Conservation (phyloP, 1,140 invertebrate species). For the Drosophila cardini region DNA sequence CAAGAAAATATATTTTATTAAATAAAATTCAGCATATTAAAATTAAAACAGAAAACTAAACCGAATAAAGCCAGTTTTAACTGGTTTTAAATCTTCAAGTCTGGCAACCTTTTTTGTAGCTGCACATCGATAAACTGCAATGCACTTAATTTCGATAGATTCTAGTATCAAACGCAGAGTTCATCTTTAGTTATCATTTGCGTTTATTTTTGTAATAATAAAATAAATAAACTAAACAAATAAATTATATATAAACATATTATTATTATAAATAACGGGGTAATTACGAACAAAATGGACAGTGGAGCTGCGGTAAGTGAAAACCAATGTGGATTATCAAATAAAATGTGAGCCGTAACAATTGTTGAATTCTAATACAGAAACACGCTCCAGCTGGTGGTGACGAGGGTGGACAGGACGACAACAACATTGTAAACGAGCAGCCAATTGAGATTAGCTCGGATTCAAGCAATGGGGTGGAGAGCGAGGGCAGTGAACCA, state of each 20-base stretch:
- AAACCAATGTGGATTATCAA: not conserved
- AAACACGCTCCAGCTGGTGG: conserved; percentile 31
- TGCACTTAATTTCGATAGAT: not conserved
- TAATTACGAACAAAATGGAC: conserved; percentile 16
- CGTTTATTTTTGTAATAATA: not conserved
- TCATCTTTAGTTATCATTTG: conserved; percentile 34
- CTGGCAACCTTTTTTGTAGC: too few species aligned
- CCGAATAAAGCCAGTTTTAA: too few species aligned
- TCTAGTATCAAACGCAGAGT: not conserved
- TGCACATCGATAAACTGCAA: too few species aligned
- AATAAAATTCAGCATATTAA: too few species aligned
- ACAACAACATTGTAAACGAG: conserved; percentile 40
- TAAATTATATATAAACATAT: not conserved
- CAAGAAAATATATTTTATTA: too few species aligned
- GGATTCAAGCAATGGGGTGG: conserved; percentile 22
- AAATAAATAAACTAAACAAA: not conserved
- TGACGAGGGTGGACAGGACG: not conserved
- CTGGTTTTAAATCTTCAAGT: too few species aligned
- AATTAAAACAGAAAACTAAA: too few species aligned
- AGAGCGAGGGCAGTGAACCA: not conserved
- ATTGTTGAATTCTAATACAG: conserved; percentile 7
- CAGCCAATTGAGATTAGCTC: conserved; percentile 47
- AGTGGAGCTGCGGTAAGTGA: conserved; percentile 39
- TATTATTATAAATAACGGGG: not conserved
- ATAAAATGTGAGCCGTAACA: too few species aligned